These are phyloP conservation scores for Numenius arquata DNA, from an alignment of 2,113 vertebrate species.

Conservation along the genomic window DNA sequence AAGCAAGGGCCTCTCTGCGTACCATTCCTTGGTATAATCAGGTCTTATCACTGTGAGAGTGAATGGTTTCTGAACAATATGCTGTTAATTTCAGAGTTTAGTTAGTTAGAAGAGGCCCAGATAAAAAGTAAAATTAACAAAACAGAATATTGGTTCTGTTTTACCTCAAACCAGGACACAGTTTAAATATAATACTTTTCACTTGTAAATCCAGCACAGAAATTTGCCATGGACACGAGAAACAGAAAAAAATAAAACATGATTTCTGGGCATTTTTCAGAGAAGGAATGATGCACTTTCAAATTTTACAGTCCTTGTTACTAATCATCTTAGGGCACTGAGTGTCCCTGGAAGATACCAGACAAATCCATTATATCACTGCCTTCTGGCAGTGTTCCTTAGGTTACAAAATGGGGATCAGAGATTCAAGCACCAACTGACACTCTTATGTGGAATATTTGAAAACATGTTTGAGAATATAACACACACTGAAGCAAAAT, in stretches of 20 bases:
- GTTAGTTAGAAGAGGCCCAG: too few relatives aligned
- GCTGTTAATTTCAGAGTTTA: too few relatives aligned
- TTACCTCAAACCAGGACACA: too few relatives aligned
- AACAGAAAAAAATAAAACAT: neutral
- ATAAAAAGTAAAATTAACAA: too few relatives aligned
- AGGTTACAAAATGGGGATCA: neutral
- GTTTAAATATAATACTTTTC: neutral
- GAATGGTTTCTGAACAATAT: too few relatives aligned
- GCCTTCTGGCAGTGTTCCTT: neutral
- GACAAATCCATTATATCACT: neutral
- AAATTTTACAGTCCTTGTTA: neutral
- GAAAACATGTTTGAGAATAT: neutral
- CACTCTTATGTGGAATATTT: neutral
- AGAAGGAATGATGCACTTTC: neutral
- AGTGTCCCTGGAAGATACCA: neutral
- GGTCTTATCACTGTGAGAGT: too few relatives aligned
- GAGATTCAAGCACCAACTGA: neutral
- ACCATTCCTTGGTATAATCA: too few relatives aligned
- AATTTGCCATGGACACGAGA: neutral
- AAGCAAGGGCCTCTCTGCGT: too few relatives aligned
- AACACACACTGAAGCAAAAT: neutral
- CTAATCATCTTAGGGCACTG: neutral
- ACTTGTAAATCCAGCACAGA: neutral
- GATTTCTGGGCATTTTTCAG: neutral
- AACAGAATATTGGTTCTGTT: too few relatives aligned